Conservation (phyloP, 2,888 invertebrate species). For the Cataglyphis livida region DNA sequence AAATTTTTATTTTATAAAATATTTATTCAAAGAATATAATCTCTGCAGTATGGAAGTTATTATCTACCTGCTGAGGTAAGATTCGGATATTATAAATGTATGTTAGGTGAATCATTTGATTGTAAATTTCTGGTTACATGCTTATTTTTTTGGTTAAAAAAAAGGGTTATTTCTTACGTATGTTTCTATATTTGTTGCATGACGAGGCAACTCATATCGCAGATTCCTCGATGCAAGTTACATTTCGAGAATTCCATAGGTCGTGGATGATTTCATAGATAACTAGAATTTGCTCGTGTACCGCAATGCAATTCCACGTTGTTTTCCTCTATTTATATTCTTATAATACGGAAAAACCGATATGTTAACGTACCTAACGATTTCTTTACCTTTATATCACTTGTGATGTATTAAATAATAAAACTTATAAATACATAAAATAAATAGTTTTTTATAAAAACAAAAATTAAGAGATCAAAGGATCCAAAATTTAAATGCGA, state of each 20-base stretch:
- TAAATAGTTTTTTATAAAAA: neutral
- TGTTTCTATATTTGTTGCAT: slow-evolving; percentile 29
- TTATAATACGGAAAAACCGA: slow-evolving; percentile 13
- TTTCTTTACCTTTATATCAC: neutral
- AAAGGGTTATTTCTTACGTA: neutral
- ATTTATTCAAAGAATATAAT: neutral
- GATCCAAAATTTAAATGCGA: neutral
- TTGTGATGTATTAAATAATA: neutral
- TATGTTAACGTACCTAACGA: slow-evolving; percentile 7
- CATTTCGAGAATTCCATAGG: slow-evolving; percentile 18
- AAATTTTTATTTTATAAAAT: neutral
- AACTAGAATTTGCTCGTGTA: neutral
- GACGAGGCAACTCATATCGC: neutral
- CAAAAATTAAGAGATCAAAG: neutral
- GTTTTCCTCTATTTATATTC: neutral
- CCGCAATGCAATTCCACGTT: slow-evolving; percentile 4
- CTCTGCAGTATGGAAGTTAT: neutral
- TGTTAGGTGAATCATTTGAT: slow-evolving; percentile 11
- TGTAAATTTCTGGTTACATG: neutral
- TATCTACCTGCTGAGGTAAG: slow-evolving; percentile 27
- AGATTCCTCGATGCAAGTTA: neutral
- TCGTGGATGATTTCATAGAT: neutral
- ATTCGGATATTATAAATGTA: neutral
- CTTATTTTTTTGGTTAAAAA: neutral
- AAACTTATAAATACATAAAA: neutral